Conservation (phyloP, 2,888 invertebrate species). For the Anodontia alba region DNA sequence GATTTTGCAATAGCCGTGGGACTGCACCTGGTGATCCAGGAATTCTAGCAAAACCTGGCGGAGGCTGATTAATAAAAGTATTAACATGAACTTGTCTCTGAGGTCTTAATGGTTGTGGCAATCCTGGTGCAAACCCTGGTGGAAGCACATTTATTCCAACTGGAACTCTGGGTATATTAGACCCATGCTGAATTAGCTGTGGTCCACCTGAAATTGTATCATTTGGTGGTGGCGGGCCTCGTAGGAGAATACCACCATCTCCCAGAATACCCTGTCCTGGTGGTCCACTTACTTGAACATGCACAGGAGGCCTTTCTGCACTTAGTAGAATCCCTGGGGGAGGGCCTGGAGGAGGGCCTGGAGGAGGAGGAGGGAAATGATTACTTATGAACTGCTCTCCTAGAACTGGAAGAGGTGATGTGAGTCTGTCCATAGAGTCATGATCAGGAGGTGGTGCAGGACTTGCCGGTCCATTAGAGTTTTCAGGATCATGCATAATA, state of each 20-base stretch:
- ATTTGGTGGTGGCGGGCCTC: conserved; percentile 32
- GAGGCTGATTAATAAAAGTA: conserved; percentile 67
- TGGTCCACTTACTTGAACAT: conserved; percentile 42
- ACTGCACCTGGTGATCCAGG: conserved; percentile 45
- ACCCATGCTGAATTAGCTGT: conserved; percentile 17
- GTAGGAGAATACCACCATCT: conserved; percentile 47
- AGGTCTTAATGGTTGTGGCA: conserved; percentile 63
- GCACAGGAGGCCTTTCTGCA: conserved; percentile 39
- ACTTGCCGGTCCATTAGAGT: conserved; percentile 52
- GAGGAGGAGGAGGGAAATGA: conserved; percentile 56
- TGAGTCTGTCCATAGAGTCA: conserved; percentile 35
- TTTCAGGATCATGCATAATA: conserved; percentile 60
- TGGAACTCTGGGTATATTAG: conserved; percentile 36
- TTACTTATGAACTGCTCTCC: conserved; percentile 22
- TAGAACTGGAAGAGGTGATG: conserved; percentile 46
- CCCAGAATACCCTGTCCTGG: conserved; percentile 55
- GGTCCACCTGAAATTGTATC: neutral
- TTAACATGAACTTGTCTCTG: conserved; percentile 71
- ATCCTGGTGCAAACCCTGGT: conserved; percentile 58
- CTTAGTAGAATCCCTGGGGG: conserved; percentile 18
- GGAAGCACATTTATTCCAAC: conserved; percentile 55
- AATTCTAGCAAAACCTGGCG: conserved; percentile 48
- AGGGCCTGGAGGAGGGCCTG: conserved; percentile 48
- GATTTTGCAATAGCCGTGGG: conserved; percentile 37
- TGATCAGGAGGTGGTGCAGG: conserved; percentile 41